phyloP scores from a whole-genome alignment of 2,888 invertebrate species.

The Tiliacea aurago region DNA sequence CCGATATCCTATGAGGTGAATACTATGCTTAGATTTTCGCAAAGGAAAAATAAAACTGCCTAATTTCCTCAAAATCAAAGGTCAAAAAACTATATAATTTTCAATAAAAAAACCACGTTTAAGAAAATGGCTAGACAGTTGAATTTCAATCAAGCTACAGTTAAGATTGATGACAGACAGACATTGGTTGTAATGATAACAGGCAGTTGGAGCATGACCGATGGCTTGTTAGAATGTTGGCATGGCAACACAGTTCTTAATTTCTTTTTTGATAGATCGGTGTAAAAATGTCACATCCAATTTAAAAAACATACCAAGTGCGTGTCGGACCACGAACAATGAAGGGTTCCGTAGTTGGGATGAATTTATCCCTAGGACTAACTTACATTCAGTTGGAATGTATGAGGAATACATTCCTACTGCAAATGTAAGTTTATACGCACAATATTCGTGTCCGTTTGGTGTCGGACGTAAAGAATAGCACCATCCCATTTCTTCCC shows the following conservation, averaged over 20 bases:
- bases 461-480: too few species aligned
- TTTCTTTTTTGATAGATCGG: slow-evolving; percentile 13
- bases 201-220: not conserved
- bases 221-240: not conserved
- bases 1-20: too few species aligned
- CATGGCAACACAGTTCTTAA: not conserved
- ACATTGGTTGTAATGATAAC: slow-evolving; percentile 10
- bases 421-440: too few species aligned
- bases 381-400: too few species aligned
- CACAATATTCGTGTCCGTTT: too few species aligned
- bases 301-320: not conserved
- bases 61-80: not conserved
- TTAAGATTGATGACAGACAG: not conserved
- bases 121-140: not conserved
- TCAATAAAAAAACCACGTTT: not conserved
- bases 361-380: too few species aligned
- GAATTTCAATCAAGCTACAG: slow-evolving; percentile 2
- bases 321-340: too few species aligned
- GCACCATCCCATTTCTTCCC: too few species aligned
- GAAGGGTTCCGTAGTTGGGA: too few species aligned
- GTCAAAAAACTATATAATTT: too few species aligned
- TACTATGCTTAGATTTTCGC: too few species aligned
- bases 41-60: not conserved
- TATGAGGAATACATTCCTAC: too few species aligned
- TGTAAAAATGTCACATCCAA: not conserved